Conservation (phyloP, 2,888 invertebrate species). For the Odontomyia ornata region DNA sequence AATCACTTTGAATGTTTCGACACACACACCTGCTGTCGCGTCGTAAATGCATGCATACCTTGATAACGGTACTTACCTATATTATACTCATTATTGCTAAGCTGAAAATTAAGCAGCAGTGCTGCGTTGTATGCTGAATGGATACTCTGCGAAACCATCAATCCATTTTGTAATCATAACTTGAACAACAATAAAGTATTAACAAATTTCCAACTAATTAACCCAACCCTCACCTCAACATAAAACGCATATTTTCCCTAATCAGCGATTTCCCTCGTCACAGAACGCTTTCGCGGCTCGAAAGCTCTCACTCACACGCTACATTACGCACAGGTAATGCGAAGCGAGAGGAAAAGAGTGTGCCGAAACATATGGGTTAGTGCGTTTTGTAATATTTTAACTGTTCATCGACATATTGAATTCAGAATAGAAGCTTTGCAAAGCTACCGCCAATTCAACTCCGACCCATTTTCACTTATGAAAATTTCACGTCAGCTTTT, state of each 20-base stretch:
- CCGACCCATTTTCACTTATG: constrained; percentile 2
- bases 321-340: too few relatives aligned
- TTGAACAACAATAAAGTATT: background rate
- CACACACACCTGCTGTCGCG: too few relatives aligned
- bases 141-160: background rate
- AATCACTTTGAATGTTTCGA: too few relatives aligned
- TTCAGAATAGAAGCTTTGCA: too few relatives aligned
- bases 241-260: background rate
- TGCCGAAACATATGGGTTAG: background rate
- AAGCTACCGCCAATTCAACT: too few relatives aligned
- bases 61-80: too few relatives aligned
- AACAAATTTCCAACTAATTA: constrained; percentile 13
- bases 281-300: background rate
- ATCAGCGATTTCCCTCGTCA: background rate
- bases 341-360: too few relatives aligned
- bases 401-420: background rate
- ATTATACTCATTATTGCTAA: too few relatives aligned
- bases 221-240: background rate
- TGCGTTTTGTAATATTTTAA: background rate
- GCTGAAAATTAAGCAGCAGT: too few relatives aligned
- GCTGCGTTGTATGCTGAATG: background rate
- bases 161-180: background rate
- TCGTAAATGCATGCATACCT: too few relatives aligned
- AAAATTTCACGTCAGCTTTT: background rate
- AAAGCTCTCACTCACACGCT: background rate